Evolutionary conservation across 2,888 invertebrate genomes (phyloP).

Genomic region (Coelopa pilipes): DNA sequence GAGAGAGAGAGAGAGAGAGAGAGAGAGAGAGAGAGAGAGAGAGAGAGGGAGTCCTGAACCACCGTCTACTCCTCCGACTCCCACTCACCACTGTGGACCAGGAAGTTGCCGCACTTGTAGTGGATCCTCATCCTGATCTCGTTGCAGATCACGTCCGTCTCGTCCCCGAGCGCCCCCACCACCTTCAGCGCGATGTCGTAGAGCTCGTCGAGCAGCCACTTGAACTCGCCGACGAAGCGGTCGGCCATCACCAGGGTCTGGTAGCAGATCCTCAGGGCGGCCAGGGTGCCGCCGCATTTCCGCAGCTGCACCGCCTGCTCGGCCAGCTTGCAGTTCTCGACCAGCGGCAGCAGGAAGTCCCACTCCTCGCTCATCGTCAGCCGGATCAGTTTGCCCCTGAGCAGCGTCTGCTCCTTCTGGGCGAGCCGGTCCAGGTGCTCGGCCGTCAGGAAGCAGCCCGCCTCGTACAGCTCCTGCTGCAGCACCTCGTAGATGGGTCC

Average conservation of each 20-base stretch:
- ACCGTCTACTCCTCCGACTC: neutral
- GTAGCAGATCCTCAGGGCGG: slow-evolving; percentile 50
- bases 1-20: too few relatives aligned
- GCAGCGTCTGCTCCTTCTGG: slow-evolving; percentile 52
- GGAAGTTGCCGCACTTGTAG: slow-evolving; percentile 49
- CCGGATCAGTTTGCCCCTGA: slow-evolving; percentile 47
- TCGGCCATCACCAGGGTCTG: slow-evolving; percentile 52
- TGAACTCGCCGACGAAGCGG: slow-evolving; percentile 48
- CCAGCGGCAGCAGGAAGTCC: slow-evolving; percentile 49
- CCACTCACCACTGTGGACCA: slow-evolving; percentile 38
- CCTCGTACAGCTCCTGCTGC: slow-evolving; percentile 53
- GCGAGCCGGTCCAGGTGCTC: slow-evolving; percentile 54
- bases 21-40: too few relatives aligned
- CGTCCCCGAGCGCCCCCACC: slow-evolving; percentile 42
- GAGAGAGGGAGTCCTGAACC: too few relatives aligned
- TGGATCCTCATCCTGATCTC: slow-evolving; percentile 56
- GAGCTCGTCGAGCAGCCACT: slow-evolving; percentile 52
- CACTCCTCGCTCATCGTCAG: slow-evolving; percentile 49
- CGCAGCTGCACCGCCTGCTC: slow-evolving; percentile 50
- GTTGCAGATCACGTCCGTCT: slow-evolving; percentile 44
- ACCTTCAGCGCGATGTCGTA: slow-evolving; percentile 48
- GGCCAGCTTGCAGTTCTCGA: slow-evolving; percentile 55
- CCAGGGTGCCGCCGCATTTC: slow-evolving; percentile 46
- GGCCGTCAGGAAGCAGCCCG: slow-evolving; percentile 53
- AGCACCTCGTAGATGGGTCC: slow-evolving; percentile 53